Base-by-base conservation (phyloP, 2,797 vertebrate species). In the Gallinago stenura region DNA sequence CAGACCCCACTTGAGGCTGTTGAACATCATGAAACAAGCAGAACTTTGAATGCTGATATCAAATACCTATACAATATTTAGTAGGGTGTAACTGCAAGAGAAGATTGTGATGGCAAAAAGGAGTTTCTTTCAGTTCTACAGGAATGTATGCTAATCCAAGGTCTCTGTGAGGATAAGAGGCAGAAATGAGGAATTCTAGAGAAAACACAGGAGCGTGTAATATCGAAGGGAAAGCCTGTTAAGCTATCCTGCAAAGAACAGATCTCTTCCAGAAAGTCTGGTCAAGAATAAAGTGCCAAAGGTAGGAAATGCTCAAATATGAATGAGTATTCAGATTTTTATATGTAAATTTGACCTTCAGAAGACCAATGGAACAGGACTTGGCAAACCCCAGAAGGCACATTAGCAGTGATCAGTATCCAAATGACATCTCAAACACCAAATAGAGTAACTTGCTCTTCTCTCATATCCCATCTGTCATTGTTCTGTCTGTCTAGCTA, bases 341-440 rank as follows among this genome's bases (percentile, higher is more conserved):
- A 7, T 9, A 20, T 71, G 41, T 35, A 70, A 79, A 83, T 79
- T 83, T 68, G 76, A 39, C 72, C 93, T 48, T 85, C 83, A 83
- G 79, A 81, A 92, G 79, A 72, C 79, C n/a, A 31, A 4, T 2
- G 53, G 54, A 88, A 54, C 62, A 70, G 72, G 72, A 21, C 33
- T 90, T 51, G 26, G 75, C 45, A 89, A 79, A 65, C 26, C 60
- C 53, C 46, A 26, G 78, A 41, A 90, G 75, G 76, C 68, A 70
- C 35, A 37, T 84, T 56, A 80, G 51, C 58, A 62, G 60, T 39
- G 39, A 93, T 61, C 41, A 41, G n/a, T 26, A 41, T 56, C 61
- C 73, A 76, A 70, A 87, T 86, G 76, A 69, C 50, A 65, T 87
- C 93, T 95, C 90, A 86, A 83, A 78, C 58, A 80, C 79, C 83